A percentile compares a stretch with the other conserved stretches of the same genome.
Evolutionary conservation across 2,888 invertebrate species (phyloP).

Genomic region (Augiades crinisus): DNA sequence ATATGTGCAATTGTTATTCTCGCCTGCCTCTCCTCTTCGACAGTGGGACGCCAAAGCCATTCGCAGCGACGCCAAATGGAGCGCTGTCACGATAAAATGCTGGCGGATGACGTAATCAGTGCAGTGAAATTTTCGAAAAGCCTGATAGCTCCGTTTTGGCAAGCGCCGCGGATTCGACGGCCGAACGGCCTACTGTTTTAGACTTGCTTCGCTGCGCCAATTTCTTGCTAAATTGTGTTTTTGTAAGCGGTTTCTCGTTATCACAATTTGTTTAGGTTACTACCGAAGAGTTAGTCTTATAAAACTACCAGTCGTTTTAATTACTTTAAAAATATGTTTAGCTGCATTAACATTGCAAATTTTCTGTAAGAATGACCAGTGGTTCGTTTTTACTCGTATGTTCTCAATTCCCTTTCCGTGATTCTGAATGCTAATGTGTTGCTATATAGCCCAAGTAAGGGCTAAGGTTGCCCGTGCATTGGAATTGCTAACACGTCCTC

Average conservation of each 20-base stretch:
- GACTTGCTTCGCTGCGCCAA: constrained; percentile 19
- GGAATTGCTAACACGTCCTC: no score
- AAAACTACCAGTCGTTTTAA: no score
- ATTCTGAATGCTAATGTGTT: no score
- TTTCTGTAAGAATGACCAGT: no score
- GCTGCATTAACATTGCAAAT: no score
- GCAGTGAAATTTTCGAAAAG: constrained; percentile 19
- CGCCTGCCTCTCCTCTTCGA: neutral
- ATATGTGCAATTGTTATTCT: no score
- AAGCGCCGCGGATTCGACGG: constrained; percentile 12
- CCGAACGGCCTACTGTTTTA: constrained; percentile 11
- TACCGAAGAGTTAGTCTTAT: no score
- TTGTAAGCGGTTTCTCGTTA: constrained; percentile 6
- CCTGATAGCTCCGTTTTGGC: constrained; percentile 21
- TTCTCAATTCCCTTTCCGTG: no score
- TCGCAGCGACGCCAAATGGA: constrained; percentile 22
- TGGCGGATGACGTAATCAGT: constrained; percentile 25
- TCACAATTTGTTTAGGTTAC: neutral
- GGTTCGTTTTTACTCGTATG: no score
- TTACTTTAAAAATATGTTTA: no score
- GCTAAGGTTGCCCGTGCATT: no score
- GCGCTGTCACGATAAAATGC: constrained; percentile 25
- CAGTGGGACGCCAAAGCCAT: neutral
- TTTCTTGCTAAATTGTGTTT: constrained; percentile 15
- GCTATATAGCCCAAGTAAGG: no score